Conservation (phyloP, 2,888 invertebrate genomes). For the Caprella mutica region DNA sequence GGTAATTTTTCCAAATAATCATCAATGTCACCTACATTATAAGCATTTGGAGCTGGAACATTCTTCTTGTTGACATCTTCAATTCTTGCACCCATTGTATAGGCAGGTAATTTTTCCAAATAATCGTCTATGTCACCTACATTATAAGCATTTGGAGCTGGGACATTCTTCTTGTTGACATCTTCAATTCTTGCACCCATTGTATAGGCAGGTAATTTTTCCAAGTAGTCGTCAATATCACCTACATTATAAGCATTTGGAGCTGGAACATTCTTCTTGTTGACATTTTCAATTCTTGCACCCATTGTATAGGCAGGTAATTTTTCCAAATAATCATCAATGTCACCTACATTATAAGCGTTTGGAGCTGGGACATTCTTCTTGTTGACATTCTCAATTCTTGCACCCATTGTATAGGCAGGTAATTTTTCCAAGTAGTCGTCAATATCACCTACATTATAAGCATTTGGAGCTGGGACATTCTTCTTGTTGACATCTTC, state of each 20-base stretch:
- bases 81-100: slow-evolving; percentile 16
- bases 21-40: background rate
- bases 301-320: slow-evolving; percentile 15
- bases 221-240: slow-evolving; percentile 18
- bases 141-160: slow-evolving; percentile 30
- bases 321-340: slow-evolving; percentile 6
- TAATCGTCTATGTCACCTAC: slow-evolving; percentile 19
- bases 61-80: slow-evolving; percentile 19
- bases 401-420: slow-evolving; percentile 22
- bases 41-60: slow-evolving; percentile 2
- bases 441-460: slow-evolving; percentile 17
- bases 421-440: slow-evolving; percentile 9
- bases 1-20: slow-evolving; percentile 4
- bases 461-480: slow-evolving; percentile 27
- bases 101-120: slow-evolving; percentile 11
- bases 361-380: slow-evolving; percentile 27
- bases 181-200: slow-evolving; percentile 26
- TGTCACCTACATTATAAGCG: slow-evolving; percentile 13
- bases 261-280: slow-evolving; percentile 25
- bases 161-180: slow-evolving; percentile 19
- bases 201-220: slow-evolving; percentile 22
- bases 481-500: slow-evolving; percentile 8
- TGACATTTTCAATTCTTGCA: slow-evolving; percentile 7
- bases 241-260: slow-evolving; percentile 22
- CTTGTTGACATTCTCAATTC: slow-evolving; percentile 14